Conservation (phyloP, 53 echinoderm and acorn worm species). For the Antedon mediterranea region DNA sequence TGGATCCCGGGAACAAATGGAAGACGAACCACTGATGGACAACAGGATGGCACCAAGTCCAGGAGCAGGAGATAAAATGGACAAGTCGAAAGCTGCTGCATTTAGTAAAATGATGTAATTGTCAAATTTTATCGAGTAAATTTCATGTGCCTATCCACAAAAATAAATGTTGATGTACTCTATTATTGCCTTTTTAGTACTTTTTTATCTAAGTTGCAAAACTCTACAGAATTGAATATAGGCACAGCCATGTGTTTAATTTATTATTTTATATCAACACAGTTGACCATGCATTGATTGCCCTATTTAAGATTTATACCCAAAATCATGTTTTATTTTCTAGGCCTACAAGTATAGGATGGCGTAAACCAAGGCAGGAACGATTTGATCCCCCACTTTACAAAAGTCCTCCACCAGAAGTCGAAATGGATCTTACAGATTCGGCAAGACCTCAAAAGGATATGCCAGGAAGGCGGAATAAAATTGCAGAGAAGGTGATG, state of each 20-base stretch:
- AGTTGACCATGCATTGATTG: too few species aligned
- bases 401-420: neutral
- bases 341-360: conserved; percentile 91
- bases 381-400: conserved; percentile 22
- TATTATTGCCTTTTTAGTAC: too few species aligned
- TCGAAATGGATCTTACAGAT: conserved; percentile 42
- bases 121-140: neutral
- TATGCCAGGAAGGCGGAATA: conserved; percentile 54
- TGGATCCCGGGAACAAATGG: neutral
- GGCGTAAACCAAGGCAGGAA: conserved; percentile 77
- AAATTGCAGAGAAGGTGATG: conserved; percentile 89
- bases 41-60: neutral
- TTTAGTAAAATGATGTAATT: conserved; percentile 85
- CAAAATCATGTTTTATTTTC: neutral
- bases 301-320: too few species aligned
- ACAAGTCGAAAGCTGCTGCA: conserved; percentile 37
- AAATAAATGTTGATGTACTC: too few species aligned
- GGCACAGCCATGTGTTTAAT: too few species aligned
- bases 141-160: too few species aligned
- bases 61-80: conserved; percentile 50
- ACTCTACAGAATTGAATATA: too few species aligned
- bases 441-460: conserved; percentile 1
- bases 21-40: neutral
- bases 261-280: too few species aligned
- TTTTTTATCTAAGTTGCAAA: too few species aligned